Conservation (phyloP, 2,888 invertebrate genomes). For the Axea sp. region DNA sequence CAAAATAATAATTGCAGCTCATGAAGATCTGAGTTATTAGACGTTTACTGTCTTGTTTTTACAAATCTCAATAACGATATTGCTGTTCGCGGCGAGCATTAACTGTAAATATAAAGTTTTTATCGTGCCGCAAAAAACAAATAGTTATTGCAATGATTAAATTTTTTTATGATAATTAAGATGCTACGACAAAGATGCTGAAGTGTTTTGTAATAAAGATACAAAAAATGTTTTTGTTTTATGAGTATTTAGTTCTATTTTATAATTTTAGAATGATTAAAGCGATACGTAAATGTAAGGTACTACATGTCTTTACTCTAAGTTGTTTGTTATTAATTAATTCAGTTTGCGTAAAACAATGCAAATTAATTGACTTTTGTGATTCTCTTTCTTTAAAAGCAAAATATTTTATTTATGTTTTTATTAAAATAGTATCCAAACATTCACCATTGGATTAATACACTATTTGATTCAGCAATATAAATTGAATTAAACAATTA, state of each 20-base stretch:
- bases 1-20: constrained; percentile 6
- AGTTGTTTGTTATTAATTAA: too few species aligned
- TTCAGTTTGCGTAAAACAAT: too few species aligned
- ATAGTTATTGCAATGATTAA: constrained; percentile 41
- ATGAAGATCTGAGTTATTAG: constrained; percentile 36
- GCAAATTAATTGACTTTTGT: too few species aligned
- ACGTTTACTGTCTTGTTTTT: constrained; percentile 42
- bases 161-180: constrained; percentile 35
- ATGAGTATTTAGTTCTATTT: constrained; percentile 18
- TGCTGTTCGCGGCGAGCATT: constrained; percentile 13
- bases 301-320: too few species aligned
- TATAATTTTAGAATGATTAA: too few species aligned
- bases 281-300: too few species aligned
- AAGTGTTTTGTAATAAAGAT: constrained; percentile 30
- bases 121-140: constrained; percentile 35
- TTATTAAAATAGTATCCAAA: too few species aligned
- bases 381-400: too few species aligned
- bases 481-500: too few species aligned
- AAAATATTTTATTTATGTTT: too few species aligned
- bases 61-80: constrained; percentile 37
- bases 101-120: constrained; percentile 43
- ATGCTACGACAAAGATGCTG: constrained; percentile 23
- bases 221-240: constrained; percentile 28
- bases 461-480: too few species aligned
- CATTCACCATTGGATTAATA: too few species aligned